Evolutionary conservation across 2,888 invertebrate species (phyloP).

Genomic region (Fabriciana adippe): DNA sequence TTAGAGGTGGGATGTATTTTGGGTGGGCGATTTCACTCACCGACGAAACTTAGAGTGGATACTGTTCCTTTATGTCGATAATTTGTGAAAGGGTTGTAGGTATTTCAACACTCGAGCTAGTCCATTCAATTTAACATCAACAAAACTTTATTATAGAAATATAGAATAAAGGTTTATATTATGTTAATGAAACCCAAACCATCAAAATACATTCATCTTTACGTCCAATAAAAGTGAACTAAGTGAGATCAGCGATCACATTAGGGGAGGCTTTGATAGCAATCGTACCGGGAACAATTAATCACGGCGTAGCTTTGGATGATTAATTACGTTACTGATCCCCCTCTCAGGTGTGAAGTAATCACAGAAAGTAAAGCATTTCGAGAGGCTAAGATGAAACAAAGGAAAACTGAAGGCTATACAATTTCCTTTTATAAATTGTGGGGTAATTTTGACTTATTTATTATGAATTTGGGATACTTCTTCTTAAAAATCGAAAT

Average conservation of each 20-base stretch:
- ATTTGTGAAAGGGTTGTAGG: too few species aligned
- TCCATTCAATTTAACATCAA: too few species aligned
- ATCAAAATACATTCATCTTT: background rate
- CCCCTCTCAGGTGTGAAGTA: slow-evolving; percentile 58
- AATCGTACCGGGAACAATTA: slow-evolving; percentile 57
- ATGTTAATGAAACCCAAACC: background rate
- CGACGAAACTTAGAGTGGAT: too few species aligned
- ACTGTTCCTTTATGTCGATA: too few species aligned
- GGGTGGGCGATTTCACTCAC: too few species aligned
- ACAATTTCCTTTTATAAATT: background rate
- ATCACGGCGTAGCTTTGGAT: slow-evolving; percentile 50
- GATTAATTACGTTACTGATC: slow-evolving; percentile 61
- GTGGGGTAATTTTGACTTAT: too few species aligned
- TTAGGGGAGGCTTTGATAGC: slow-evolving; percentile 35
- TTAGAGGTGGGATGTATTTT: too few species aligned
- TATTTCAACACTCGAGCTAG: too few species aligned
- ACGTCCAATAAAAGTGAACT: slow-evolving; percentile 23
- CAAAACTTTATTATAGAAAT: too few species aligned
- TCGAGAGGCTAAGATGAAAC: slow-evolving; percentile 36
- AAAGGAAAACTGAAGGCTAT: slow-evolving; percentile 25
- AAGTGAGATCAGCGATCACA: slow-evolving; percentile 32
- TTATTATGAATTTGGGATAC: too few species aligned
- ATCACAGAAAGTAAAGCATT: slow-evolving; percentile 53
- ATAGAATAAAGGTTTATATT: too few species aligned
- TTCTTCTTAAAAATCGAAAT: too few species aligned